Evolutionary conservation across 1,140 invertebrate genomes (phyloP), one percentile per base, ranked within the genome.

Genomic region (Drosophila miranda): DNA sequence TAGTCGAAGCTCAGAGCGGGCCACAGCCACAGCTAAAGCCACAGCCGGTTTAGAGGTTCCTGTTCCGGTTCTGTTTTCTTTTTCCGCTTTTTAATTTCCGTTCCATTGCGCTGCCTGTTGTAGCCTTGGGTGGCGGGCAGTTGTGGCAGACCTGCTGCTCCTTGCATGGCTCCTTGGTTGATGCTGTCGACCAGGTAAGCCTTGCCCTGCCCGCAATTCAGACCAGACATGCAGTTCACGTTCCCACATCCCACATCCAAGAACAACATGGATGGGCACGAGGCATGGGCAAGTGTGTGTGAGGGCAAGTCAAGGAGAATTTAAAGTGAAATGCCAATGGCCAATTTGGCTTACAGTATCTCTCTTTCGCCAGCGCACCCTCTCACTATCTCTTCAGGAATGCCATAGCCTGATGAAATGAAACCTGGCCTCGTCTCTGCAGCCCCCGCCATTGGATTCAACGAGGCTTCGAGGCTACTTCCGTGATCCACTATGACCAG

Each of bases 41-140:
- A 34, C 30, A 56, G n/a, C n/a, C 62, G 80, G 80, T 69, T 83
- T 83, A 83, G 78, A 77, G 81, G 64, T 81, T 74, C 64, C 81
- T 73, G 44, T 76, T 70, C 77, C 48, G 28, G 11, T 42, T 6
- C 49, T 86, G 82, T 87, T 88, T 87, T 88, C 78, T 78, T 87
- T 82, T 75, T 87, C 56, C 83, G 76, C 77, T 74, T 87, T 87
- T 82, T 87, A 87, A 87, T 87, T 87, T 87, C 78, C 82, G 75
- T 64, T 87, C 80, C 64, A 63, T 56, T 68, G 54, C 68, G 64
- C 44, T 55, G 64, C 49, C 64, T 64, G 38, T 59, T 68, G 41
- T 62, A 49, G 62, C 79, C 72, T 52, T 72, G 56, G 75, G 75
- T 21, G 34, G 50, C 42, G 68, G 61, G 14, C 66, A 75, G 72